Base-by-base conservation (phyloP, 1,140 invertebrate species). In the Drosophila orosa region DNA sequence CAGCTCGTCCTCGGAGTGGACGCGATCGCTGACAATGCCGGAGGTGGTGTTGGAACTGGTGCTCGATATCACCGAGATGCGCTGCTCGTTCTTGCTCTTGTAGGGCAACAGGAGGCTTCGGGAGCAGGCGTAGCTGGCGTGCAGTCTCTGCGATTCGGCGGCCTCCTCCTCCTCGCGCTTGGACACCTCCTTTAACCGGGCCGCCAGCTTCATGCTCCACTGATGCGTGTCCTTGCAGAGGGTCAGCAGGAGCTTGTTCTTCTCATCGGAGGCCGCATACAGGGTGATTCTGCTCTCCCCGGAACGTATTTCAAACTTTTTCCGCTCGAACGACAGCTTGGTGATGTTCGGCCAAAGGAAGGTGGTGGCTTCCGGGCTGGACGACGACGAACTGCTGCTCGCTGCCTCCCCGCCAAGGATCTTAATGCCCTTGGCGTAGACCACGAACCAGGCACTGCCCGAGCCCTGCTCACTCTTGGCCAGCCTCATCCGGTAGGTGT, bases 31-130 rank as follows among this genome's bases (percentile, higher is more conserved):
- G 10, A 98, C 97, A 67, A 98, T 98, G 47, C 98, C 98, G 7
- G 97, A 98, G 4, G 98, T 98, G 37, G 97, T 98, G 85, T 98
- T 98, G 5, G 97, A 98, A 66, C 97, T 98, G 35, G 97, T 97
- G 89, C 95, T 96, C 47, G 97, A 98, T 85, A 98, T 97, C 13
- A 98, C 96, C 19, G 97, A 98, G 85, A 97, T 96, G 71, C 97
- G 94, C 91, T 97, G 97, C 92, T 97, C 96, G 39, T 93, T 94
- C 78, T 95, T 94, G 72, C 93, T 94, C 71, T 94, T 94, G 69
- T 94, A 93, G 47, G 94, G 93, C 74, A 95, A 90, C 58, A 93
- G 94, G 12, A 95, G 92, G 25, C 94, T 94, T 71, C 95, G 94
- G 10, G 94, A 94, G 75, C 95, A 95, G 81, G 94, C 94, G 75